These are phyloP conservation scores for Epinotia bilunana DNA, from an alignment of 2,888 invertebrate species.

Conservation along the genomic window DNA sequence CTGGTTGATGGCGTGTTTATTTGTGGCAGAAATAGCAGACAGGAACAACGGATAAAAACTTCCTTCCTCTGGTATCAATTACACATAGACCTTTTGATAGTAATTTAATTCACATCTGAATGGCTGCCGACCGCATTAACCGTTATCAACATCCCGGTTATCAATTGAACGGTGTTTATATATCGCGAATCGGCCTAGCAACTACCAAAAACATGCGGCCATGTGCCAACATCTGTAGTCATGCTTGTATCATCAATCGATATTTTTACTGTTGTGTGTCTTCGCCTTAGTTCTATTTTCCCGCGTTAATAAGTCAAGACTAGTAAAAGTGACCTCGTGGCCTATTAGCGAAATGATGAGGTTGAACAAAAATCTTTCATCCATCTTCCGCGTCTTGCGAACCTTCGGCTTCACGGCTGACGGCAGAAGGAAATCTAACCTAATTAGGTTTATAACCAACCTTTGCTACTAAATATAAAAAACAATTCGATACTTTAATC, in stretches of 20 bases:
- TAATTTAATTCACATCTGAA: constrained; percentile 4
- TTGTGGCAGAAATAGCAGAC: neutral
- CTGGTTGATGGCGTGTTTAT: neutral
- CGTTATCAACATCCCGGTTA: neutral
- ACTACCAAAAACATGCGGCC: neutral
- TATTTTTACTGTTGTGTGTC: neutral
- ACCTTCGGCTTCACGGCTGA: constrained; percentile 58
- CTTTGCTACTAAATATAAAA: constrained; percentile 50
- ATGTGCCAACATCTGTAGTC: neutral
- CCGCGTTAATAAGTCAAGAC: neutral
- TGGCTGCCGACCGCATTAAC: neutral
- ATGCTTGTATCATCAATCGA: neutral
- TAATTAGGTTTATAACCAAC: constrained; percentile 51
- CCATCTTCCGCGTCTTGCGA: constrained; percentile 52
- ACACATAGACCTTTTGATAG: neutral
- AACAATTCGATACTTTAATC: constrained; percentile 57
- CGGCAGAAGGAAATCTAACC: constrained; percentile 57
- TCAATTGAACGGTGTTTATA: neutral
- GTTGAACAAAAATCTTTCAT: neutral
- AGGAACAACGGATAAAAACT: constrained; percentile 7
- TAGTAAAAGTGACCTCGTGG: neutral
- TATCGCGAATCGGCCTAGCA: neutral
- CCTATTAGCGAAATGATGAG: neutral
- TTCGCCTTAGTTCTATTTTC: neutral
- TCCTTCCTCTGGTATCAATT: constrained; percentile 8